Base-by-base conservation (phyloP, 2,113 vertebrate species). In the Lasiurus cinereus region DNA sequence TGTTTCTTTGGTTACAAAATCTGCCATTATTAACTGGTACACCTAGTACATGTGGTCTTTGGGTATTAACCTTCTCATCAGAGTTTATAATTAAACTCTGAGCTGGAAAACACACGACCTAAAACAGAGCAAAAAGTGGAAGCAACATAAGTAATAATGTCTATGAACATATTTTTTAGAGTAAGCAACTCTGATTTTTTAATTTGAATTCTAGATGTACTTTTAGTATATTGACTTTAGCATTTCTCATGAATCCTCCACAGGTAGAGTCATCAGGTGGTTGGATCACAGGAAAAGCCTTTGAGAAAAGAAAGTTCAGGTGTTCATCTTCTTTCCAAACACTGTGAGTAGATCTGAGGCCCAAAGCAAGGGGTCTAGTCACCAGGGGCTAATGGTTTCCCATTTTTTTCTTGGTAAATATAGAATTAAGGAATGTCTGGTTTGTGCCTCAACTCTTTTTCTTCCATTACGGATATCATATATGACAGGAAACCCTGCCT, bases 401-500 rank as follows among this genome's bases (percentile, higher is more conserved):
- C 29, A 36, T 19, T 31, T 77, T 72, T 82, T 64, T 82, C 8
- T 39, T 83, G 74, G 33, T 79, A 62, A 33, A 88, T 87, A 95
- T 6, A 6, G 52, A 5, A 59, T 73, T 12, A 0, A 69, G 67
- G 21, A 91, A 13, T 5, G 0, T 56, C 50, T 19, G 56, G 21
- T 79, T 88, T 95, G 64, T 46, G 94, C 33, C 6, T 33, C 6
- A 3, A 74, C 12, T n/a, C 95, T 76, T 52, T 84, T 90, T 93
- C 83, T 95, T 36, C n/a, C 79, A 90, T 48, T 70, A n/a, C 54
- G 80, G 27, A 46, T 73, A 46, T 29, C 46, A 97, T 88, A 16
- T 64, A 69, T 89, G 95, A 85, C 72, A 92, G 94, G 83, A 96
- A 97, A 93, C 19, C 15, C 69, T 86, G 76, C 73, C 93, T 97